A percentile compares a stretch with the other conserved stretches of the same genome.
Evolutionary conservation across 2,888 invertebrate species (phyloP).

Genomic region (Ephialtes manifestator): DNA sequence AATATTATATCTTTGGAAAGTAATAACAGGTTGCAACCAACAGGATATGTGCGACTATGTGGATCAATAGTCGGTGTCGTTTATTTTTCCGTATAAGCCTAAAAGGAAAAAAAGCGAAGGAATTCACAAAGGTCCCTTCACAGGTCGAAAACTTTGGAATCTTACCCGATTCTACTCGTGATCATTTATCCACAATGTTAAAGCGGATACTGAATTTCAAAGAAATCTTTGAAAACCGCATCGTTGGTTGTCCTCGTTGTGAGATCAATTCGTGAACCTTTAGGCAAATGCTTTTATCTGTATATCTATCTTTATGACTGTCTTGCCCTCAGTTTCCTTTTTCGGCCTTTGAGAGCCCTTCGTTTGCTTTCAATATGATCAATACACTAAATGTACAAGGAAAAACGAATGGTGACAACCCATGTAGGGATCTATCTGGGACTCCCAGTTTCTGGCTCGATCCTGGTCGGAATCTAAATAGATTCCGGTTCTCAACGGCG

Average conservation of each 20-base stretch:
- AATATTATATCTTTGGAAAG: slow-evolving; percentile 81
- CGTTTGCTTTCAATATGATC: slow-evolving; percentile 56
- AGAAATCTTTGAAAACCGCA: slow-evolving; percentile 59
- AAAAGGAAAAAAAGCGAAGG: slow-evolving; percentile 20
- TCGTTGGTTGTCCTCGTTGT: slow-evolving; percentile 48
- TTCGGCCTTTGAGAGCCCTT: slow-evolving; percentile 1
- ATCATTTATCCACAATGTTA: slow-evolving; percentile 55
- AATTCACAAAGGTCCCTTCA: slow-evolving; percentile 56
- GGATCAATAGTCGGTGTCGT: slow-evolving; percentile 76
- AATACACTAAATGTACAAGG: slow-evolving; percentile 7
- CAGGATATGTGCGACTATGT: slow-evolving; percentile 71
- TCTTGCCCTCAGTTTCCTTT: slow-evolving; percentile 32
- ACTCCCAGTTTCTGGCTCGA: no score
- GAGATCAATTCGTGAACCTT: slow-evolving; percentile 33
- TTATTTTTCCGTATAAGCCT: slow-evolving; percentile 9
- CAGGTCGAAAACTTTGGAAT: slow-evolving; percentile 24
- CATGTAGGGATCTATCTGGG: no score
- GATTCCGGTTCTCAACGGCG: no score
- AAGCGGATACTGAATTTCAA: slow-evolving; percentile 61
- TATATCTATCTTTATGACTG: slow-evolving; percentile 20
- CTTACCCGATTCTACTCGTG: slow-evolving; percentile 54
- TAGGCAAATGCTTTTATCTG: slow-evolving; percentile 36
- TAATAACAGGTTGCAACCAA: slow-evolving; percentile 78
- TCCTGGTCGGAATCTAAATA: no score
- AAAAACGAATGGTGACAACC: not conserved